Evolutionary conservation across 1,140 invertebrate genomes (phyloP), one percentile per base, ranked within the genome.

Genomic region (Maconellicoccus hirsutus): DNA sequence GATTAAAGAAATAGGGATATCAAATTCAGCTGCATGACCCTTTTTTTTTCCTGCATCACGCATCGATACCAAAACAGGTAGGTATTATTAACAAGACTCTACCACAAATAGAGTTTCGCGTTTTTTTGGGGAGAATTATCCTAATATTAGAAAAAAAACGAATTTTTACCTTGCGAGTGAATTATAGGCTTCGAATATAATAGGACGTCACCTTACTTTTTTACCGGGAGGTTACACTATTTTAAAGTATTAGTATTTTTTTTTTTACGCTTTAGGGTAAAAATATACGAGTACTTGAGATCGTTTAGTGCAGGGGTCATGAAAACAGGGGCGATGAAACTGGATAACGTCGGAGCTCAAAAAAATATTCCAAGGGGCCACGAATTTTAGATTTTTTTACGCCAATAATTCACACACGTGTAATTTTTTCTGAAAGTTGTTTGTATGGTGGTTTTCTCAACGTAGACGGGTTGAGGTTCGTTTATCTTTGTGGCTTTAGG

Each of bases 71-170:
- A 22, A 66, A 66, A 66, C 61, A 66, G 61, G 61, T 66, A 66
- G 22, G 61, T 66, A 25, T 66, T 66, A 66, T 66, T 66, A 66
- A 66, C 61, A 66, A 66, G 61, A 66, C 61, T 66, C 61, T 25
- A 66, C 61, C 61, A 66, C 61, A 66, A 66, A 66, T 66, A 25
- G 25, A 66, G 61, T 66, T 66, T 66, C 10, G 21, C 25, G 8
- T 26, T 66, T 66, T 66, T 66, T 66, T 66, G 25, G 19, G 19
- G 22, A 66, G 61, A 66, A 66, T 66, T 66, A 66, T 23, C 61
- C 61, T 19, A 12, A 26, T 66, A 26, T 16, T 4, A 66, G 25
- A 16, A 25, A 66, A 66, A 26, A 66, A 66, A 66, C 61, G 61
- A 66, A 6, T 66, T 66, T 66, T 25, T 25, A 66, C 61, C 22